Base-by-base conservation (phyloP, 2,113 vertebrate genomes). In the Theristicus caerulescens region DNA sequence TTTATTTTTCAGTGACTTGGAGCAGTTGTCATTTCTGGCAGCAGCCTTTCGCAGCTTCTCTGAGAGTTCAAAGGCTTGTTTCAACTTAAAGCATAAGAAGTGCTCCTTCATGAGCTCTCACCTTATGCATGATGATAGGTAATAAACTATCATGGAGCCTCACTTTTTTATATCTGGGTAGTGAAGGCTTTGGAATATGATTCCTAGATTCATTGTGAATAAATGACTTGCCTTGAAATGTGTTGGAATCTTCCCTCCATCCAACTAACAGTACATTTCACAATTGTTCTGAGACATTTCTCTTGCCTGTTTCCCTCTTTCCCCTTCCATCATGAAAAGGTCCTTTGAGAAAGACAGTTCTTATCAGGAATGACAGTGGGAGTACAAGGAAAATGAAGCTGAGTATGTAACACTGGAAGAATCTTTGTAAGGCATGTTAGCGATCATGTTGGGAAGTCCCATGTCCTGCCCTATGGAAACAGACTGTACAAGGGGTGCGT, bases 21-120 rank as follows among this genome's bases (percentile, higher is more conserved):
- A 97, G 92, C 93, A 93, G 82, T 96, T 94, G 59, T 94, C 88
- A 74, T 91, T 94, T 95, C 86, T 95, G 92, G 94, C 86, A 92
- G 93, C 93, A 93, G 87, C 72, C 72, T 94, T 85, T 94, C 25
- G 6, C 89, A 74, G 77, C 94, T 93, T 93, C 94, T 96, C 91
- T 87, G 86, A 86, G 77, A 95, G 76, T 96, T 87, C 94, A 95
- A 95, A 88, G 91, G 38, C 87, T 95, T 86, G 59, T 85, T 90
- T 78, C 96, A 93, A 59, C 94, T 93, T 93, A 86, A 95, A 91
- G 94, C 91, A 93, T 95, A 96, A 92, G 93, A 95, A 94, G 71
- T 94, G 93, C 95, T 97, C 94, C 94, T 94, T 94, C 93, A 86
- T 84, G 93, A 95, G 94, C 95, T 96, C 93, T 95, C 86, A 81